phyloP scores from a whole-genome alignment of 2,797 vertebrate genomes.

The Gallinago nigripennis region DNA sequence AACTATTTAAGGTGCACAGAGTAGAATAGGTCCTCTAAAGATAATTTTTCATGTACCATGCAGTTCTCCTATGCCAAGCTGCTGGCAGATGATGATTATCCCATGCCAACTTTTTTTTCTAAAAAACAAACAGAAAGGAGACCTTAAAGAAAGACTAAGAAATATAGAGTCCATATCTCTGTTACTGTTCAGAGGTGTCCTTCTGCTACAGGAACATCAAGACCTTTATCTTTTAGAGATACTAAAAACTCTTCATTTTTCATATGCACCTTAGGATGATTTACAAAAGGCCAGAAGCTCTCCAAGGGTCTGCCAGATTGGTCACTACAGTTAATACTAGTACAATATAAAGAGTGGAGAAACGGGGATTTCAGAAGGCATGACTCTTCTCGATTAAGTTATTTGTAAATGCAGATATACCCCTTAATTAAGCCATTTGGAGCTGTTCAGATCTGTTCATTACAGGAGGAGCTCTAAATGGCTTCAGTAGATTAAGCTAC shows the following conservation, averaged over 20 bases:
- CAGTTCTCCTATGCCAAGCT: background rate
- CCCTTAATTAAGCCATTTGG: background rate
- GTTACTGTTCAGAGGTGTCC: background rate
- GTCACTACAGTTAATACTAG: background rate
- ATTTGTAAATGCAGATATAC: background rate
- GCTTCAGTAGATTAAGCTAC: background rate
- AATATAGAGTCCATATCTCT: background rate
- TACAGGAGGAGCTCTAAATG: background rate
- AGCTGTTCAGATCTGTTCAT: background rate
- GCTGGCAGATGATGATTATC: background rate
- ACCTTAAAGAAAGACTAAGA: background rate
- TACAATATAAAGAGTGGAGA: background rate
- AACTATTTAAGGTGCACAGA: background rate
- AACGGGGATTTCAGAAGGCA: background rate
- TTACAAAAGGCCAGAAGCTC: background rate
- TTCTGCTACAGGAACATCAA: background rate
- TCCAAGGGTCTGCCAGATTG: background rate
- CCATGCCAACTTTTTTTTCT: background rate
- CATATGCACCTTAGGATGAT: background rate
- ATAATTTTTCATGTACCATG: background rate
- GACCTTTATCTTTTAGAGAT: background rate
- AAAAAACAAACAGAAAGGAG: background rate
- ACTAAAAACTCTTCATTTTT: background rate
- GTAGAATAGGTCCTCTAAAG: background rate
- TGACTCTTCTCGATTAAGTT: background rate